Evolutionary conservation across 2,797 vertebrate genomes (phyloP), one percentile per base, ranked within the genome.

Genomic region (Sarcophilus harrisii): DNA sequence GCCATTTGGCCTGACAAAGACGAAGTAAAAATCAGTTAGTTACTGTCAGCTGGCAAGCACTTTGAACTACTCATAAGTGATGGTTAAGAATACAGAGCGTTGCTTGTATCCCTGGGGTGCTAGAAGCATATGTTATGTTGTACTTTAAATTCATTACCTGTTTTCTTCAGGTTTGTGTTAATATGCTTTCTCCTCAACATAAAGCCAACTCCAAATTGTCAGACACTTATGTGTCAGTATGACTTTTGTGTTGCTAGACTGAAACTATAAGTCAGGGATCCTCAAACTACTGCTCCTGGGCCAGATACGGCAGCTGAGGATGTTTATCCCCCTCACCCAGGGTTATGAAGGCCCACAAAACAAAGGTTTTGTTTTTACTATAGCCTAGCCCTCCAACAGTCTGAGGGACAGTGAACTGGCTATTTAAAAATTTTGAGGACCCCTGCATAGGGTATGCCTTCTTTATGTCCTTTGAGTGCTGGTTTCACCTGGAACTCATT

Each of bases 401-500:
- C n/a, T n/a, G n/a, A n/a, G n/a, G n/a, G n/a, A n/a, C n/a, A n/a
- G n/a, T n/a, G n/a, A n/a, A n/a, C n/a, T n/a, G n/a, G n/a, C n/a
- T n/a, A n/a, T n/a, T n/a, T n/a, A n/a, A n/a, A n/a, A n/a, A n/a
- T n/a, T n/a, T n/a, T n/a, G n/a, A n/a, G n/a, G n/a, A n/a, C n/a
- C n/a, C n/a, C n/a, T n/a, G n/a, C n/a, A n/a, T n/a, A 59, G 0
- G 14, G 4, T 89, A 18, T 66, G 14, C 55, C 73, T 95, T 96
- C 55, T 95, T 96, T 92, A 93, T 93, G 57, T 54, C 81, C 32
- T 66, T 1, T 93, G 55, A 45, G 27, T 57, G 18, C 54, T 92
- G 66, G 28, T 95, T 94, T 91, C 94, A 45, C 96, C 91, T 92
- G 93, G 89, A 96, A 97, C 73, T 62, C 24, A 24, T 93, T 93